These are phyloP conservation scores for Drosophila ficusphila DNA, from an alignment of 1,140 invertebrate genomes.

Conservation along the genomic window DNA sequence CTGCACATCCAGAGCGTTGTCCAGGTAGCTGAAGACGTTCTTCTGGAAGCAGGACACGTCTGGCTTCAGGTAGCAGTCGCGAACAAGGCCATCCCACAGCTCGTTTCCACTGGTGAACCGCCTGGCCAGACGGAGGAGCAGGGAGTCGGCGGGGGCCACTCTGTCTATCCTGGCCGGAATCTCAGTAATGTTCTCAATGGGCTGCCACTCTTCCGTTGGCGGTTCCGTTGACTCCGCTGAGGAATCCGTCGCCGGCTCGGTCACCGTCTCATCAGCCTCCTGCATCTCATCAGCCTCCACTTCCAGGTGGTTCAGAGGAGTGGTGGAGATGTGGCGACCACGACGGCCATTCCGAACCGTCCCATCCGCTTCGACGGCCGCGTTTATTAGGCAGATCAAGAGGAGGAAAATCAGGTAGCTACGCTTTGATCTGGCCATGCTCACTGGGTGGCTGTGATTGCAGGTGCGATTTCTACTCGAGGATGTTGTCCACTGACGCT, in stretches of 20 bases:
- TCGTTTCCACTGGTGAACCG: conserved; percentile 87
- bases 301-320: conserved; percentile 37
- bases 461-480: conserved; percentile 71
- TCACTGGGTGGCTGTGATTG: conserved; percentile 15
- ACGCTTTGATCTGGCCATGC: conserved; percentile 45
- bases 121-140: conserved; percentile 66
- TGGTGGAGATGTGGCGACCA: conserved; percentile 37
- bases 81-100: conserved; percentile 89
- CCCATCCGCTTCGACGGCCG: conserved; percentile 59
- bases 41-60: conserved; percentile 90
- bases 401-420: conserved; percentile 42
- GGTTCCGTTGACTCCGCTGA: conserved; percentile 6
- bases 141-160: conserved; percentile 41
- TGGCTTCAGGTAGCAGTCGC: conserved; percentile 88
- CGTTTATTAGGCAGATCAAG: conserved; percentile 52
- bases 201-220: conserved; percentile 59
- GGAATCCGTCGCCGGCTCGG: conserved; percentile 14
- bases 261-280: neutral
- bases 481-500: conserved; percentile 63
- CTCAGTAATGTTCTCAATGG: conserved; percentile 45
- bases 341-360: conserved; percentile 23
- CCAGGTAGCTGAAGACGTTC: conserved; percentile 89
- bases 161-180: conserved; percentile 4
- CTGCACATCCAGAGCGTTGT: conserved; percentile 86
- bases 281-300: conserved; percentile 11